Evolutionary conservation across 2,113 vertebrate species (phyloP), one percentile per base, ranked within the genome.

Genomic region (Microtus montanus): DNA sequence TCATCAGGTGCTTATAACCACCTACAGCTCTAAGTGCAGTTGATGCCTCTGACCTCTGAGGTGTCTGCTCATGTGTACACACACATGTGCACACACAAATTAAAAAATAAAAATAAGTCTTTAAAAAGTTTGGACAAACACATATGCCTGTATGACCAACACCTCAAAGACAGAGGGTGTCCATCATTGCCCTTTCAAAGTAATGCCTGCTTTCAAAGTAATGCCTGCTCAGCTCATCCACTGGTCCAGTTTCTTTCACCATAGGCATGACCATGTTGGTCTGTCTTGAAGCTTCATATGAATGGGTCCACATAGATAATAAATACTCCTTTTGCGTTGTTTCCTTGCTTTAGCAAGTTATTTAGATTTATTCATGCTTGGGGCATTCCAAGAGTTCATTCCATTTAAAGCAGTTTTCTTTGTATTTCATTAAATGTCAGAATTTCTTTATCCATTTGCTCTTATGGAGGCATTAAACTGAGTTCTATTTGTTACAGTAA

Each of bases 311-410:
- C 24, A 78, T 1, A 13, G 24, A 83, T 68, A 54, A 19, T 74
- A 63, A 77, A 19, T 85, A n/a, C 2, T 86, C 64, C 9, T 78
- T 89, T 63, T 80, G 49, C 75, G 4, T 66, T 2, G n/a, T 17
- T 93, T 93, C 68, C 52, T 68, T 84, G 77, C 11, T 28, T 84
- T 88, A 89, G 7, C 44, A 91, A 73, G 66, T 33, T 86, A 95
- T 85, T 91, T 35, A 86, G 28, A 85, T 58, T 93, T 73, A 89
- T 80, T 92, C 58, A 80, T 35, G n/a, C 41, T 44, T 84, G n/a
- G 58, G 11, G 47, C 28, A 26, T 89, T 89, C 68, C 49, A 19
- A 85, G 33, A 93, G 17, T 91, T 85, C 30, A 61, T 85, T 66
- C 38, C 30, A 66, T 91, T 66, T 94, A 89, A 79, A 79, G n/a